Percentiles rank a stretch among this genome's conserved stretches.
Evolutionary conservation across 2,113 vertebrate species (phyloP).

Genomic region (cattle (Bos taurus)): DNA sequence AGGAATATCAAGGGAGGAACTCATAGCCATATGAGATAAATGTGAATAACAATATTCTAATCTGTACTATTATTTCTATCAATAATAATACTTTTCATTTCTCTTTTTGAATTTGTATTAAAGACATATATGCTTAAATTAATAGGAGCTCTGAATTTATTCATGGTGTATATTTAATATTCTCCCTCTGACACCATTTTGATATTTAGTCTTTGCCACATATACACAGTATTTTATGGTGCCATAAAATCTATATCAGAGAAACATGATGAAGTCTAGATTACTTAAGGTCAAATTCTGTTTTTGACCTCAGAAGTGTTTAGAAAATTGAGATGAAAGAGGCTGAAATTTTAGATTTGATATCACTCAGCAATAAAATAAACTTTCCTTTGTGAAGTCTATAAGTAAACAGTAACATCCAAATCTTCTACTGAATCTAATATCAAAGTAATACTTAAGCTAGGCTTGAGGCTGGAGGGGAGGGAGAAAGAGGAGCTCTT

Average conservation of each 20-base stretch:
- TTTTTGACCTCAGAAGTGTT: constrained; percentile 58
- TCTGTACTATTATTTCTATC: neutral
- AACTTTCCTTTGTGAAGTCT: constrained; percentile 72
- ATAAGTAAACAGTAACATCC: constrained; percentile 75
- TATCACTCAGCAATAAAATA: constrained; percentile 52
- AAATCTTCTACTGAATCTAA: constrained; percentile 74
- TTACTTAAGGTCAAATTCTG: constrained; percentile 64
- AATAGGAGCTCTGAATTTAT: neutral
- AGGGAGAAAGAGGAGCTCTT: constrained; percentile 66
- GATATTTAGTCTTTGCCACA: neutral
- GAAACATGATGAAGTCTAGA: neutral
- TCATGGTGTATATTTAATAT: neutral
- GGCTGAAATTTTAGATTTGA: constrained; percentile 65
- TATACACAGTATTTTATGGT: neutral
- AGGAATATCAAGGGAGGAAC: neutral
- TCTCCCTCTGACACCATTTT: neutral
- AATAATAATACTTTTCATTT: neutral
- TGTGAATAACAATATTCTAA: neutral
- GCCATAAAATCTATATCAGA: neutral
- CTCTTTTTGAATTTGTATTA: constrained; percentile 21
- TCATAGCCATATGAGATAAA: neutral
- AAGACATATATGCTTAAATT: neutral
- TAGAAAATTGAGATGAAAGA: constrained; percentile 65
- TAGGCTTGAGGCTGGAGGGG: constrained; percentile 65
- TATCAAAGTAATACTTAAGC: constrained; percentile 75